Conservation (phyloP, 2,113 vertebrate species). For the Bos taurus region ARS-UCD2.0 NC_037329.1:20517501-20518000, state of each 20-base stretch:
- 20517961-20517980: neutral
- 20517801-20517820: slow-evolving; percentile 3
- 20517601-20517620: neutral
- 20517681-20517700: slow-evolving; percentile 23
- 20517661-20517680: neutral
- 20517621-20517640: slow-evolving; percentile 21
- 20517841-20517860: neutral
- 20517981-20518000: neutral
- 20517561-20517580: neutral
- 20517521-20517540: neutral
- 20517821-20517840: slow-evolving; percentile 19
- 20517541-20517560: neutral
- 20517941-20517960: slow-evolving; percentile 18
- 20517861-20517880: neutral
- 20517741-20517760: slow-evolving; percentile 32
- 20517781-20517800: slow-evolving; percentile 28
- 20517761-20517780: neutral
- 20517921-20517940: slow-evolving; percentile 28
- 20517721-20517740: slow-evolving; percentile 35
- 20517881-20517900: neutral
- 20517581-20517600: neutral
- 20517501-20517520: neutral
- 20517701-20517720: neutral
- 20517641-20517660: neutral
- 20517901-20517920: neutral